Evolutionary conservation across 2,113 vertebrate genomes (phyloP), one percentile per base, ranked within the genome.

Genomic region (Polypterus senegalus): DNA sequence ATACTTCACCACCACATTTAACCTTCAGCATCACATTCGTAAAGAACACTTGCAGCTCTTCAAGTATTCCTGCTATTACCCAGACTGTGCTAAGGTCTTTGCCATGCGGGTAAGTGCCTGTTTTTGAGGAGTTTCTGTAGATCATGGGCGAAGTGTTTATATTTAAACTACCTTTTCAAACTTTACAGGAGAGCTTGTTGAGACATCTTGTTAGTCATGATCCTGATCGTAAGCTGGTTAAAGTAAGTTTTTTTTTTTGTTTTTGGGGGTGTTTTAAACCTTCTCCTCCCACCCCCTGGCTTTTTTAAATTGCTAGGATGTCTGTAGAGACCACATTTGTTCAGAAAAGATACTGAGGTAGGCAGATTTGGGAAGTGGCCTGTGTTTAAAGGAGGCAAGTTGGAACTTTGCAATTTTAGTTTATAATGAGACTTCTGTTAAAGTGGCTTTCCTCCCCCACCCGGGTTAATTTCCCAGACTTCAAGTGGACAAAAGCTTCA

Each of bases 21-120:
- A 89, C 72, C 70, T 89, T 71, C 80, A 88, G 69, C 85, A 88
- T 67, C 88, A 90, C 72, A 85, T 90, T 61, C 77, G 80, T 57
- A 90, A 86, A 67, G 74, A 78, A 7, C 87, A 89, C 64, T 82
- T 90, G 5, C 61, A 83, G 58, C 79, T 88, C 48, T 64, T 86
- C 4, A 81, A 80, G 9, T 79, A 81, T 69, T 64, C 4, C 46
- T 90, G 86, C 68, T 70, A 74, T 62, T 88, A 84, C 66, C 77
- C 82, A 0, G 82, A 76, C 59, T 89, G 87, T 45, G 49, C 64
- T 3, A 81, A 79, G 49, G 65, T 48, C 57, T 89, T 90, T 47
- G 83, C 82, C 1, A 87, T 90, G 88, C 71, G 84, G 64, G 84
- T 83, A 65, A 62, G 70, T 65, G 49, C 7, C 5, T 59, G 11